phyloP scores from a whole-genome alignment of 2,113 vertebrate genomes.

The Perognathus longimembris region DNA sequence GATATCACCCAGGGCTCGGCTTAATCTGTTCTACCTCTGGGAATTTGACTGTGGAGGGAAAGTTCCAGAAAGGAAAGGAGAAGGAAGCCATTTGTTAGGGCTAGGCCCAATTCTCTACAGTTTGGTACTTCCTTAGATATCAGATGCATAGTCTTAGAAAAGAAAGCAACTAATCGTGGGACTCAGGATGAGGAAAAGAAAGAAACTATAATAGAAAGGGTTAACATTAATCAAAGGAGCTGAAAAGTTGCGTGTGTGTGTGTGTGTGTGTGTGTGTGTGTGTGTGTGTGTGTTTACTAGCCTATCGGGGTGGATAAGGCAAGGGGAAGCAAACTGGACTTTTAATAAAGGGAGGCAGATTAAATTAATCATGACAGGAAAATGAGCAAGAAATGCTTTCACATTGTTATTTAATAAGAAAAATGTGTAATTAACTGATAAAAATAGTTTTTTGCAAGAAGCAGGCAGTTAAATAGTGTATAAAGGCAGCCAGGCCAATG shows the following conservation, averaged over 20 bases:
- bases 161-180: background rate
- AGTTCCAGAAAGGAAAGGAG: background rate
- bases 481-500: conserved; percentile 80
- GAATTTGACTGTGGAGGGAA: background rate
- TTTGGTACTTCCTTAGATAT: background rate
- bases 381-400: conserved; percentile 83
- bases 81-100: background rate
- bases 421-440: conserved; percentile 83
- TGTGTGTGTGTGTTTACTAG: conserved; percentile 45
- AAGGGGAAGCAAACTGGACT: conserved; percentile 81
- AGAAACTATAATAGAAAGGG: conserved; percentile 58
- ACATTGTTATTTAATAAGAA: conserved; percentile 82
- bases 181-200: background rate
- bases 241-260: conserved; percentile 46
- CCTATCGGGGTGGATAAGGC: conserved; percentile 78
- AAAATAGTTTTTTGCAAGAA: conserved; percentile 86
- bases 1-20: background rate
- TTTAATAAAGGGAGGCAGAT: conserved; percentile 85
- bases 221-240: conserved; percentile 79
- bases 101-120: background rate
- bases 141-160: background rate
- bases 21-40: background rate
- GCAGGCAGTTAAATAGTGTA: conserved; percentile 75
- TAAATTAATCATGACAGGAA: conserved; percentile 87
- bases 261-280: too few relatives aligned